Conservation (phyloP, 1,140 invertebrate species). For the Formica exsecta region DNA sequence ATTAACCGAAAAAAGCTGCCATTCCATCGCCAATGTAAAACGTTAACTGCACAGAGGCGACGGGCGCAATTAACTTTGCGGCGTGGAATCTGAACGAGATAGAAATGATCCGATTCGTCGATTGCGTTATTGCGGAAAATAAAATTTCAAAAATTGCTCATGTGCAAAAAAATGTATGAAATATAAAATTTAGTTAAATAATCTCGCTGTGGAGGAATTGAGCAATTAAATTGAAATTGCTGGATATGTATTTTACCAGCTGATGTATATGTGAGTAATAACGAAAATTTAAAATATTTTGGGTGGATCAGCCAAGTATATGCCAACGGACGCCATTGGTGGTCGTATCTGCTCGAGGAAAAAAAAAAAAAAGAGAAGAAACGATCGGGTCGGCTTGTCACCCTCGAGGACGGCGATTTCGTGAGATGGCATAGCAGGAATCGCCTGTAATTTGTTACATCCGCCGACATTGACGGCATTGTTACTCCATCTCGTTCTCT, state of each 20-base stretch:
- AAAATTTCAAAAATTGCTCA: constrained; percentile 53
- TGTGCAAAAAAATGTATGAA: constrained; percentile 24
- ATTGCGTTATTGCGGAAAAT: constrained; percentile 45
- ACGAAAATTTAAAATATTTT: constrained; percentile 40
- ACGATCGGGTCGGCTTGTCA: constrained; percentile 77
- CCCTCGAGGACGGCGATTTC: constrained; percentile 75
- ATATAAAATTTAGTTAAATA: constrained; percentile 60
- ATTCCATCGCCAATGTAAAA: background rate
- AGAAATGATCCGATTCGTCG: constrained; percentile 32
- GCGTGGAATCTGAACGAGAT: constrained; percentile 53
- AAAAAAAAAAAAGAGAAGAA: constrained; percentile 37
- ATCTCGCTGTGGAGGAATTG: constrained; percentile 23
- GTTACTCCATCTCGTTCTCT: constrained; percentile 74
- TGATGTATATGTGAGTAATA: constrained; percentile 27
- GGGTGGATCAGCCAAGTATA: too few species aligned
- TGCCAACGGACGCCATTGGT: constrained; percentile 53
- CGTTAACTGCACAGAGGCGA: constrained; percentile 27
- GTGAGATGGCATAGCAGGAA: constrained; percentile 72
- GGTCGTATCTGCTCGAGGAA: constrained; percentile 32
- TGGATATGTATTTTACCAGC: constrained; percentile 28
- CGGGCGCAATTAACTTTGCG: constrained; percentile 47
- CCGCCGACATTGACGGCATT: constrained; percentile 79
- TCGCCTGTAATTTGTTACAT: constrained; percentile 84
- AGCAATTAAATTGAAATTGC: constrained; percentile 50
- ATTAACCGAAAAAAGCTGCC: constrained; percentile 20